Evolutionary conservation across 2,888 invertebrate species (phyloP), one percentile per base, ranked within the genome.

Genomic region (Agriopis marginaria): DNA sequence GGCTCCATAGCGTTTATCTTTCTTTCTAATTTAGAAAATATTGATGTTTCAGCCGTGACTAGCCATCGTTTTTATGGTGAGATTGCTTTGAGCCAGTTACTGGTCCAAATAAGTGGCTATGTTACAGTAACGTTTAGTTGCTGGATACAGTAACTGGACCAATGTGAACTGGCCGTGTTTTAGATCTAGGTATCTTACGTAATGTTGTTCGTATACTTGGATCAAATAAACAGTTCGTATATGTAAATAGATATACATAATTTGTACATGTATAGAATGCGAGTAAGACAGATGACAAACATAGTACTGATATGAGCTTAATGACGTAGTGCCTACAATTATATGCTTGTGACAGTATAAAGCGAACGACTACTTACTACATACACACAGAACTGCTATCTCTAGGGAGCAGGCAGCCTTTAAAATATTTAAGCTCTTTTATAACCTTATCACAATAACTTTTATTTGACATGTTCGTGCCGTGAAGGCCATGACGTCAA

Each of bases 291-390:
- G 87, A 84, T 87, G 86, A 91, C 87, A 90, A 86, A 87, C 89
- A 91, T 94, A 95, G 94, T 94, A 95, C 95, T 95, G 95, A 95
- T 94, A 95, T 95, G 95, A 95, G 95, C 95, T 95, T 95, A 95
- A 93, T 88, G 92, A 95, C 89, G 95, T 95, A 95, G 95, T 95
- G 95, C 95, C 95, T 95, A 95, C 95, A 94, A 94, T 90, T 92
- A 91, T 90, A 91, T 91, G 93, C 93, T 93, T 93, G 85, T 89
- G 86, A 88, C 89, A 90, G 86, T 86, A 79, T 87, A 84, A 86
- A 86, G 85, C 85, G 77, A 84, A 84, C 79, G 68, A 86, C 75
- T 79, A 84, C 47, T 82, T 79, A 84, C 47, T 82, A 86, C 81
- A 72, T 56, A 66, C 71, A 69, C 44, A 66, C 58, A 70, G 47